Evolutionary conservation across 2,113 vertebrate genomes (phyloP).

Genomic region (Gila orcuttii): DNA sequence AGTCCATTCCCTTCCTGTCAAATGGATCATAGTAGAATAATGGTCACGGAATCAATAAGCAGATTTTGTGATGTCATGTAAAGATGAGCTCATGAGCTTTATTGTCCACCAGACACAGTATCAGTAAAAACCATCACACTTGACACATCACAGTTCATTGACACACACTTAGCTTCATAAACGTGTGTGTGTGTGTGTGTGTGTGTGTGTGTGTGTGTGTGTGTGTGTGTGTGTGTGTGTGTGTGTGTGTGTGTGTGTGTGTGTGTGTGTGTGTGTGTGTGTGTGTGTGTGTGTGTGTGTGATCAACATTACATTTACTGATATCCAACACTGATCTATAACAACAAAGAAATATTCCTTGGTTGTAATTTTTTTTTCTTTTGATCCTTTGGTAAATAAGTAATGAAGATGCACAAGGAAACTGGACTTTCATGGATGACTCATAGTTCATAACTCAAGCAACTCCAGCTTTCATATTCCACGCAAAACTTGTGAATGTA

Average conservation of each 20-base stretch:
- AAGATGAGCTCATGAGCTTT: not conserved
- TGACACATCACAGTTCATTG: too few relatives aligned
- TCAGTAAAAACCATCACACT: not conserved
- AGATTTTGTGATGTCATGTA: not conserved
- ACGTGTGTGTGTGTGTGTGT: not conserved
- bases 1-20: not conserved
- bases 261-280: not conserved
- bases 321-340: not conserved
- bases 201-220: not conserved
- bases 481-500: too few relatives aligned
- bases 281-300: not conserved
- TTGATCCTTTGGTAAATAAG: constrained; percentile 16
- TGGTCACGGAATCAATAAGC: not conserved
- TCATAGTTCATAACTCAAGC: not conserved
- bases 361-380: not conserved
- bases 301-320: not conserved
- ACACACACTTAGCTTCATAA: not conserved
- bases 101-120: not conserved
- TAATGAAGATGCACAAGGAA: not conserved
- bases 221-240: not conserved
- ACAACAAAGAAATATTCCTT: not conserved
- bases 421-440: not conserved
- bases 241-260: not conserved
- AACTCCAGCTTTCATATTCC: not conserved
- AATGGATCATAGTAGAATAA: not conserved